Evolutionary conservation across 1,140 invertebrate genomes (phyloP), one percentile per base, ranked within the genome.

Genomic region (Andrena cerasifolii): DNA sequence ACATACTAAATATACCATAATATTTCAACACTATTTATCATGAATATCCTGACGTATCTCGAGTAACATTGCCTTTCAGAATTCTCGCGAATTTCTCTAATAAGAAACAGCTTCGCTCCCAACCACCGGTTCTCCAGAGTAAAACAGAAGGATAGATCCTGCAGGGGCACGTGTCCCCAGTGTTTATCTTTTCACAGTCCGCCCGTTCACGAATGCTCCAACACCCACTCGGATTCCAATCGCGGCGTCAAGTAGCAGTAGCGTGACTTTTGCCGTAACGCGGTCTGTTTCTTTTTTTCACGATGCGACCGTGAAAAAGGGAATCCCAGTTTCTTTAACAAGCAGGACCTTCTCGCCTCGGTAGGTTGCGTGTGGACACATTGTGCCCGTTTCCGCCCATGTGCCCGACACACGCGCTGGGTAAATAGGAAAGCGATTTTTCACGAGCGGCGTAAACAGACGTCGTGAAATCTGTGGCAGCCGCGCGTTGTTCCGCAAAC

Each of bases 401-500:
- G 26, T 84, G 82, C 31, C 58, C 31, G 51, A 65, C 76, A 84
- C 49, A 65, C 80, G 66, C 36, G 28, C 53, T 10, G 18, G 26
- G 5, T 33, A 61, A 81, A 78, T 47, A 51, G 62, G 63, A 72
- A n/a, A 63, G 24, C 56, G 24, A 82, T 83, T 82, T 82, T 83
- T 78, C 81, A 81, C 54, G 36, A 62, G 28, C 43, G 51, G 31
- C 47, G 40, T 78, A 79, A 82, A 70, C 66, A 79, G 36, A 49
- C 18, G 33, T 53, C 36, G 45, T 79, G 59, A 51, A 73, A 33
- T 75, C 26, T 10, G 31, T 45, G 36, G 18, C 18, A 33, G 47
- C 47, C 28, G 31, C n/a, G 28, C 7, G 3, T 26, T n/a, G 74
- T 67, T 67, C 47, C 45, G 78, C 62, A 58, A 67, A 59, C 21